Conservation (phyloP, 2,113 vertebrate species). For the Lonchura striata region DNA sequence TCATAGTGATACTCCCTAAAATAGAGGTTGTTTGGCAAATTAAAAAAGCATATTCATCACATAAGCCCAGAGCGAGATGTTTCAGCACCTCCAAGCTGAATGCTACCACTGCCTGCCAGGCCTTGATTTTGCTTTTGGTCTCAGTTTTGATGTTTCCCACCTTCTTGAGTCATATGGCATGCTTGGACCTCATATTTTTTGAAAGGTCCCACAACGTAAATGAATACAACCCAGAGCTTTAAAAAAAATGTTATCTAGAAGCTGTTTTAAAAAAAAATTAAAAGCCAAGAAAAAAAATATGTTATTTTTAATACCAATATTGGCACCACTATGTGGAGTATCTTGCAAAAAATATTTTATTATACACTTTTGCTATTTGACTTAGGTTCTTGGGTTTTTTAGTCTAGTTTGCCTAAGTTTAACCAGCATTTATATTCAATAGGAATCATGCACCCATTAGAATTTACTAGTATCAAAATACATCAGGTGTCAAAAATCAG, state of each 20-base stretch:
- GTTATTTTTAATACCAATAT: background rate
- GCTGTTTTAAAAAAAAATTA: background rate
- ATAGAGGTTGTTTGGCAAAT: background rate
- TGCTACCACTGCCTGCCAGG: background rate
- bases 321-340: background rate
- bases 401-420: background rate
- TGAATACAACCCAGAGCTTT: background rate
- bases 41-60: fast-evolving
- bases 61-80: fast-evolving
- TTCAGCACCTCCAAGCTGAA: background rate
- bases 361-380: background rate
- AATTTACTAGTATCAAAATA: conserved; percentile 1
- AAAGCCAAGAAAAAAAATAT: background rate
- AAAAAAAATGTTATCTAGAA: background rate
- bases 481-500: background rate
- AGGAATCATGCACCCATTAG: background rate
- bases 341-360: background rate
- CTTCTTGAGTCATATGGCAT: background rate
- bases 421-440: background rate
- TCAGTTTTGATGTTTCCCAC: background rate
- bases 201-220: background rate
- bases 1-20: background rate
- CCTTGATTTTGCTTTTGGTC: background rate
- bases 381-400: background rate
- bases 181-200: background rate